Percentiles rank a stretch among this genome's conserved stretches.
These are phyloP conservation scores for Sebastes diaconus DNA, from an alignment of 2,797 vertebrate genomes.

Conservation along the genomic window DNA sequence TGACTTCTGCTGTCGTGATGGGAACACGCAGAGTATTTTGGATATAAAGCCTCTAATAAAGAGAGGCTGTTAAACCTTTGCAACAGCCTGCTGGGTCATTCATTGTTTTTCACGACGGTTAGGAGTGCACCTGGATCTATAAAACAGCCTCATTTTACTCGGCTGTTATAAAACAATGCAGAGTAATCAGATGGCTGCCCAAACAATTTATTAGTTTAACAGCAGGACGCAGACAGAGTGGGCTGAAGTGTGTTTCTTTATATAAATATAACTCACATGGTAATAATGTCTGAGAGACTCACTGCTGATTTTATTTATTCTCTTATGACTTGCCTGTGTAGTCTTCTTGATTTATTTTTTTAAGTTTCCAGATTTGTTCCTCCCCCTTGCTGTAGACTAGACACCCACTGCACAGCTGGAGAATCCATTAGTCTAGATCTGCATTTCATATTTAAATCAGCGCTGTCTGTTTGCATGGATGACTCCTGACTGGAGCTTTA, in stretches of 20 bases:
- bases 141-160: neutral
- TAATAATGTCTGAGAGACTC: neutral
- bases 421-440: neutral
- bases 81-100: neutral
- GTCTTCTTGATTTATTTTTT: neutral
- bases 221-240: constrained; percentile 3
- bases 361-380: neutral
- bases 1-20: neutral
- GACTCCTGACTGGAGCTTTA: neutral
- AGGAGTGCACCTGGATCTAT: neutral
- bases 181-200: neutral
- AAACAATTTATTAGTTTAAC: neutral
- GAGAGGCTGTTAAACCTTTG: neutral
- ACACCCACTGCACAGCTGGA: neutral
- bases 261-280: neutral
- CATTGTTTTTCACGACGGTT: neutral
- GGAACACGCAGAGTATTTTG: neutral
- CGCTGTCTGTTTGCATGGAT: neutral
- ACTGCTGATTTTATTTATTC: neutral
- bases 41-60: neutral
- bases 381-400: neutral
- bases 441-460: neutral
- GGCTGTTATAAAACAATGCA: neutral
- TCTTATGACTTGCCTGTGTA: neutral
- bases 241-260: neutral